phyloP scores from a whole-genome alignment of 1,140 invertebrate genomes.

The Brachionus paranguensis region DNA sequence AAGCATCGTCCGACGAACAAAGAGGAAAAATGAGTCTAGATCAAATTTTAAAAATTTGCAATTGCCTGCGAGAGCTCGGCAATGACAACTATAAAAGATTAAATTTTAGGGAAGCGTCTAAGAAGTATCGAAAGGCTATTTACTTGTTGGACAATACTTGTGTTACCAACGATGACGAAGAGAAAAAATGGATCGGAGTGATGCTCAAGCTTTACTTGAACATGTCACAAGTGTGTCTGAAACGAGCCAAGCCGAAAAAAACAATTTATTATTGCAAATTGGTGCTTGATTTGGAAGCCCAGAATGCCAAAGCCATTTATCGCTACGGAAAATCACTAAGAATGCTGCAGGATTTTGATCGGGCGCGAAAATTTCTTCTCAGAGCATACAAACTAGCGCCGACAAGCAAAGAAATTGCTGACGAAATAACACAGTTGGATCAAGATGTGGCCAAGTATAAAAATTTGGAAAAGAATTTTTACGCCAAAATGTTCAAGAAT shows the following conservation, averaged over 20 bases:
- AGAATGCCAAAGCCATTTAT: slow-evolving; percentile 34
- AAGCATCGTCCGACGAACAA: background rate
- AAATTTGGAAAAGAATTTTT: slow-evolving; percentile 32
- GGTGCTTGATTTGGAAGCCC: background rate
- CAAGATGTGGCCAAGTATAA: slow-evolving; percentile 30
- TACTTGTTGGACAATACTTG: slow-evolving; percentile 27
- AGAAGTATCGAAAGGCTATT: slow-evolving; percentile 27
- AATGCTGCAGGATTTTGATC: slow-evolving; percentile 28
- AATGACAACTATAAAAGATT: slow-evolving; percentile 35
- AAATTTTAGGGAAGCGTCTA: slow-evolving; percentile 2
- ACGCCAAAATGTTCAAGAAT: slow-evolving; percentile 21
- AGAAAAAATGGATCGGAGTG: background rate
- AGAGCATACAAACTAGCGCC: slow-evolving; percentile 7
- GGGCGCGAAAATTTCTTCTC: background rate
- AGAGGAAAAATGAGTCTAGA: background rate
- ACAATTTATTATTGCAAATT: slow-evolving; percentile 30
- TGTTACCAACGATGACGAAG: background rate
- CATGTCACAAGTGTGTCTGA: slow-evolving; percentile 36
- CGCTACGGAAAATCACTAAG: slow-evolving; percentile 24
- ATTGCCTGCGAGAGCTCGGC: slow-evolving; percentile 27
- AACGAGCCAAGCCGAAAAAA: background rate
- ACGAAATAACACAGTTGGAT: slow-evolving; percentile 5
- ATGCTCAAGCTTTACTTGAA: slow-evolving; percentile 28
- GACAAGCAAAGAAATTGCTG: background rate
- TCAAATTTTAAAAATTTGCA: slow-evolving; percentile 32